A percentile compares a stretch with the other conserved stretches of the same genome.
These are phyloP conservation scores for Montipora capricornis DNA, from an alignment of 64 coral and sea anemone genomes.

Conservation along the genomic window DNA sequence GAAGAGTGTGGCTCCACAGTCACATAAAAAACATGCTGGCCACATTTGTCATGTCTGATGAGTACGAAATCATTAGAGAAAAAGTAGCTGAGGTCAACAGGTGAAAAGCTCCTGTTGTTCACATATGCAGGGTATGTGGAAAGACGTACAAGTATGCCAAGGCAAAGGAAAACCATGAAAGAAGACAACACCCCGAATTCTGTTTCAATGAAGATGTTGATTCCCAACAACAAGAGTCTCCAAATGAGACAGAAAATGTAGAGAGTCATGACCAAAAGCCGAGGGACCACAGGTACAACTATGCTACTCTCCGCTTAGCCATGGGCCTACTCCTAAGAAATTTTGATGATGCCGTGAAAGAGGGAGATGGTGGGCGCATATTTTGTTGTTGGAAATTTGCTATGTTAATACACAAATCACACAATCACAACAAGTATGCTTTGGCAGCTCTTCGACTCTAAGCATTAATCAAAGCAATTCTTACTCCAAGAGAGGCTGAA, in stretches of 20 bases:
- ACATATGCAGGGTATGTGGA: conserved; percentile 41
- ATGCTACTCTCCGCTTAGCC: conserved; percentile 13
- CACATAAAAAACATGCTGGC: conserved; percentile 28
- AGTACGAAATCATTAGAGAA: not conserved
- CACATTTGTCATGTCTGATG: conserved; percentile 54
- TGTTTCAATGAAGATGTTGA: not conserved
- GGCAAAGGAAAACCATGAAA: conserved; percentile 29
- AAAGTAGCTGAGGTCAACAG: not conserved
- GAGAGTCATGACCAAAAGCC: not conserved
- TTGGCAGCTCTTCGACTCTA: conserved; percentile 2
- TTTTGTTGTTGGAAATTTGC: conserved; percentile 74
- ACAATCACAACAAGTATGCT: conserved; percentile 71
- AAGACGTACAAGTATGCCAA: conserved; percentile 67
- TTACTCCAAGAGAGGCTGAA: conserved; percentile 45
- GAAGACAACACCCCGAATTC: not conserved
- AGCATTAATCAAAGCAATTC: not conserved
- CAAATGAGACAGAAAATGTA: too few relatives aligned
- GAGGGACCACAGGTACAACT: conserved; percentile 42
- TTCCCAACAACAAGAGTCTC: too few relatives aligned
- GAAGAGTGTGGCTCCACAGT: conserved; percentile 62
- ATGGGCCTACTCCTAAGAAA: conserved; percentile 52
- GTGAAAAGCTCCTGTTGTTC: not conserved
- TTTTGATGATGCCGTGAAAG: conserved; percentile 74
- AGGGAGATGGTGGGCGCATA: conserved; percentile 61
- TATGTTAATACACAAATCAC: conserved; percentile 39